These are phyloP conservation scores for Melitaea cinxia DNA, from an alignment of 1,140 invertebrate species.

Conservation along the genomic window DNA sequence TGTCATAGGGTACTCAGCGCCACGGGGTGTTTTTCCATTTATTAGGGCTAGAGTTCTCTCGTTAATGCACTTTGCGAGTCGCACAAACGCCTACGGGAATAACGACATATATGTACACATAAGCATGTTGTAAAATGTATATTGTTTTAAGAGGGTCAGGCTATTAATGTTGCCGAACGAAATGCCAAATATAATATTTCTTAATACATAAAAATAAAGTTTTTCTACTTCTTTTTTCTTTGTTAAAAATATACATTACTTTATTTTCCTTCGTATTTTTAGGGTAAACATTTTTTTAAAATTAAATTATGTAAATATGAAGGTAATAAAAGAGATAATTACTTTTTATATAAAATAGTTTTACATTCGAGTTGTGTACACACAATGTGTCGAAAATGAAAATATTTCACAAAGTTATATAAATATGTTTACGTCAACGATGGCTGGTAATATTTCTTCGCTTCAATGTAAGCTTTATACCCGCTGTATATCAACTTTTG, in stretches of 20 bases:
- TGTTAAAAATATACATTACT: too few relatives aligned
- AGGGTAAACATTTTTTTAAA: too few relatives aligned
- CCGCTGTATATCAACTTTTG: conserved; percentile 4
- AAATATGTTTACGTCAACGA: conserved; percentile 4
- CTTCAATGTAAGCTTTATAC: background rate
- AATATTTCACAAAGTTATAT: conserved; percentile 6
- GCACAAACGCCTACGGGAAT: conserved; percentile 37
- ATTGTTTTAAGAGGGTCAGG: conserved; percentile 26
- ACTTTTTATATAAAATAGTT: background rate
- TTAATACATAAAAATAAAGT: too few relatives aligned
- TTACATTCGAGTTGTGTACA: background rate
- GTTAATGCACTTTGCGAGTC: conserved; percentile 63
- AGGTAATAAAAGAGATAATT: background rate
- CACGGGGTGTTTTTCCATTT: conserved; percentile 42
- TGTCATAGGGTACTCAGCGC: conserved; percentile 30
- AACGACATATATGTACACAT: conserved; percentile 32
- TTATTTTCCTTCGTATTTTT: too few relatives aligned
- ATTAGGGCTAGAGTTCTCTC: conserved; percentile 50
- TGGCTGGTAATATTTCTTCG: conserved; percentile 7
- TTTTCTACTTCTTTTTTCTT: too few relatives aligned
- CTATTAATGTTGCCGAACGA: background rate
- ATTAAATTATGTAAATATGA: too few relatives aligned
- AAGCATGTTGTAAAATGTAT: conserved; percentile 15
- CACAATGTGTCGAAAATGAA: background rate
- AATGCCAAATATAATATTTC: background rate